Conservation (phyloP, 2,888 invertebrate species). For the Bursaphelenchus okinawaensis region DNA sequence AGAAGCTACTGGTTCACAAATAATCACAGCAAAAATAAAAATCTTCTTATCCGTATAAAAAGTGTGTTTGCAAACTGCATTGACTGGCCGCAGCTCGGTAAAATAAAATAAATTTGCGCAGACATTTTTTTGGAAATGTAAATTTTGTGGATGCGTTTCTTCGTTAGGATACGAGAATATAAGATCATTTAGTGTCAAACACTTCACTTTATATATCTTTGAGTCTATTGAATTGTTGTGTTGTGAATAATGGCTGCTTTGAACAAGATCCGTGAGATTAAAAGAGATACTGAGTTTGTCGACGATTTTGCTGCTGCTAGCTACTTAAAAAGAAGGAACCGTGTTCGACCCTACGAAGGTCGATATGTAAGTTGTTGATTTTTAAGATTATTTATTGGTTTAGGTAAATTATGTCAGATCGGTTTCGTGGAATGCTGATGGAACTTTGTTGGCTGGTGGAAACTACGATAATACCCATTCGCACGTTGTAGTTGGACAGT, state of each 20-base stretch:
- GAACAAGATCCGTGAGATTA: not conserved
- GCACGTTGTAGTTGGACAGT: conserved; percentile 16
- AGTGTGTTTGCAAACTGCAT: no score
- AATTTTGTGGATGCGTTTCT: not conserved
- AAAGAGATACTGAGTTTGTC: not conserved
- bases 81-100: not conserved
- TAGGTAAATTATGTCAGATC: conserved; percentile 36
- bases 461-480: conserved; percentile 34
- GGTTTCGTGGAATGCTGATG: conserved; percentile 47
- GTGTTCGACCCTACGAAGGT: not conserved
- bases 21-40: no score
- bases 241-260: not conserved
- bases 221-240: not conserved
- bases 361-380: not conserved
- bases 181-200: no score
- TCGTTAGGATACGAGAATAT: not conserved
- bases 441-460: conserved; percentile 41
- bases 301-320: not conserved
- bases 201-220: no score
- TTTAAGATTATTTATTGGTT: not conserved
- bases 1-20: no score
- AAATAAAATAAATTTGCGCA: not conserved
- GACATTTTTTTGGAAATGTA: not conserved
- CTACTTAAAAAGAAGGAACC: not conserved
- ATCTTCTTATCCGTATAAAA: no score